Evolutionary conservation across 2,797 vertebrate species (phyloP), one percentile per base, ranked within the genome.

Genomic region (Cyclura pinguis): DNA sequence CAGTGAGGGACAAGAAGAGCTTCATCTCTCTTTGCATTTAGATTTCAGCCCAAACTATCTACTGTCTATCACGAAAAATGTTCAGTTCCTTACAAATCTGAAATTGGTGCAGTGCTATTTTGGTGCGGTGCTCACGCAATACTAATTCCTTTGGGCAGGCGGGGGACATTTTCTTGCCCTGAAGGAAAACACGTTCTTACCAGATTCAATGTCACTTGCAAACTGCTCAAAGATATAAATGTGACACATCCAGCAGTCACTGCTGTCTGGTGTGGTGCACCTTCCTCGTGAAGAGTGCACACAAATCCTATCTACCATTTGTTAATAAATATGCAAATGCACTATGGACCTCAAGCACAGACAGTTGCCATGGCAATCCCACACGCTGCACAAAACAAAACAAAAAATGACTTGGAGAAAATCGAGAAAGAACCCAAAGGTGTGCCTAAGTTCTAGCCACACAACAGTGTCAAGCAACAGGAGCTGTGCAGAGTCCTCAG

Each of bases 271-370:
- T 84, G 29, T 62, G 24, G 50, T 69, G n/a, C 73, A 59, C 73
- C 81, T 90, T 73, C 50, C 80, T 86, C 18, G 18, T n/a, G 72
- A 78, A 72, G 81, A 24, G 47, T 13, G 47, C 29, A 83, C 67
- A 50, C 74, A 91, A 84, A 87, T 78, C 67, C 32, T 64, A n/a
- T 78, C 62, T 55, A 67, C 64, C n/a, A n/a, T 72, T 88, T 84
- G 86, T 78, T 76, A 84, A 91, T 91, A 91, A 87, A 91, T 88
- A 88, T 91, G 86, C 62, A 88, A 78, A 84, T 91, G n/a, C 35
- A 27, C 73, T 84, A 59, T n/a, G 35, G 82, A 38, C 22, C 73
- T 64, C 73, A 84, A 52, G 16, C 57, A 78, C 62, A 72, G 62
- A 69, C 74, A 69, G 90, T 91, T 84, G 74, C 86, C 52, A 91